These are phyloP conservation scores for Nibea coibor DNA, from an alignment of 2,113 vertebrate genomes.

Conservation along the genomic window DNA sequence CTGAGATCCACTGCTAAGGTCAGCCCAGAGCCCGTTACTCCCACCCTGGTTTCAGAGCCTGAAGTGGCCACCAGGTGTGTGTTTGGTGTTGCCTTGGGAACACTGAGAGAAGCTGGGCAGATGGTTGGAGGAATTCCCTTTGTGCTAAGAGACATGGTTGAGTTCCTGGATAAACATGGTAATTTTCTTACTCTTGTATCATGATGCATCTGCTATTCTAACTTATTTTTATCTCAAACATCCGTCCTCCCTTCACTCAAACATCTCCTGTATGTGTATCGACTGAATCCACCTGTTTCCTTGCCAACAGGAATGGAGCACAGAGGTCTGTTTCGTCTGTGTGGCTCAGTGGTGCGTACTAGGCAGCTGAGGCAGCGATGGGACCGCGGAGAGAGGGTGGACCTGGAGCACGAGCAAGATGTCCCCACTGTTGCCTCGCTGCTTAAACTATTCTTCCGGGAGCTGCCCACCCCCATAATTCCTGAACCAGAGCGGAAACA, in stretches of 20 bases:
- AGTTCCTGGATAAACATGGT: slow-evolving; percentile 85
- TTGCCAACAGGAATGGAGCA: slow-evolving; percentile 79
- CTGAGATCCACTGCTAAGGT: slow-evolving; percentile 57
- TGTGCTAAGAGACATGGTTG: slow-evolving; percentile 83
- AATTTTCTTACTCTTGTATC: slow-evolving; percentile 3
- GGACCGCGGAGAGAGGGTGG: slow-evolving; percentile 80
- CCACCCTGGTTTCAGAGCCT: slow-evolving; percentile 36
- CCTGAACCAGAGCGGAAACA: slow-evolving; percentile 75
- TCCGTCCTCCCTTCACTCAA: neutral
- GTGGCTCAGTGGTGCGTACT: slow-evolving; percentile 81
- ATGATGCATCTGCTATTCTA: neutral
- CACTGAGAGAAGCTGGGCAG: slow-evolving; percentile 63
- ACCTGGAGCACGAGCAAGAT: slow-evolving; percentile 81
- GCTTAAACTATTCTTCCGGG: slow-evolving; percentile 88
- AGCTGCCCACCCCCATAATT: slow-evolving; percentile 85
- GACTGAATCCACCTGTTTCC: neutral
- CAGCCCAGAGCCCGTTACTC: slow-evolving; percentile 52
- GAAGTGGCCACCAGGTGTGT: slow-evolving; percentile 29
- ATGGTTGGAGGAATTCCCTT: slow-evolving; percentile 74
- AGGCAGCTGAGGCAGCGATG: slow-evolving; percentile 82
- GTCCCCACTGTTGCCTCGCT: slow-evolving; percentile 86
- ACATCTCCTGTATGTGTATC: neutral
- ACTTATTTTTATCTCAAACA: neutral
- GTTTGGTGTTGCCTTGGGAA: slow-evolving; percentile 83
- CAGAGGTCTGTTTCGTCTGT: slow-evolving; percentile 83